Base-by-base conservation (phyloP, 92 coral and sea anemone genomes). In the Paragorgia papillata region DNA sequence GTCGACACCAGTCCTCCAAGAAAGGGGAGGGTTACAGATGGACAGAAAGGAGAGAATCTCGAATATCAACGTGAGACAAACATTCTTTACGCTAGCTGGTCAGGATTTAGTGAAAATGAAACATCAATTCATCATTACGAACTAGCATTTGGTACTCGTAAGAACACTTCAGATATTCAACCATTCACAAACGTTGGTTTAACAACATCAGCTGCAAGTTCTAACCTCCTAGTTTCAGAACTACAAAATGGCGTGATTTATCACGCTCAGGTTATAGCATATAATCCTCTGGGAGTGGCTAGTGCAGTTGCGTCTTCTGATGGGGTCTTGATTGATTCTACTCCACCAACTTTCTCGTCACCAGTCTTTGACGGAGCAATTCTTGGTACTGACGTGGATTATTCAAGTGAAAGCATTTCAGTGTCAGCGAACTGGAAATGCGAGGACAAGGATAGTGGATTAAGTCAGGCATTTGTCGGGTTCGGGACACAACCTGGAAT, bases 401-500 rank as follows among this genome's bases (percentile, higher is more conserved):
- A 49, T 35, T 75, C 91, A 0, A 59, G 79, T 1, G 26, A 71
- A 6, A 80, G 30, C 2, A 55, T 69, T 10, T 64, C 64, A 15
- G 75, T 94, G 29, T 78, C 94, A 3, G 86, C 60, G 19, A 62
- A 74, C 34, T 94, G 98, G 98, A 68, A 7, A 28, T 91, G 98
- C 59, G 79, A 63, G 7, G 98, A 94, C 77, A 66, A 79, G 13
- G 90, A 94, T 63, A 91, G 97, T 34, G 73, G 83, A 24, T 44
- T 94, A 32, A 27, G 74, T 44, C 76, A 85, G 10, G 85, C 84
- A 27, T 79, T 79, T 43, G 66, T 91, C 48, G 94, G 87, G 28
- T 91, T 94, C 74, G 98, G 98, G 3, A 85, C 90, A n/a, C 92
- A 88, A 76, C 98, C 98, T 60, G 98, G 98, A 54, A 76, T 81